phyloP scores from a whole-genome alignment of 2,797 vertebrate genomes.

The Notolabrus celidotus region DNA sequence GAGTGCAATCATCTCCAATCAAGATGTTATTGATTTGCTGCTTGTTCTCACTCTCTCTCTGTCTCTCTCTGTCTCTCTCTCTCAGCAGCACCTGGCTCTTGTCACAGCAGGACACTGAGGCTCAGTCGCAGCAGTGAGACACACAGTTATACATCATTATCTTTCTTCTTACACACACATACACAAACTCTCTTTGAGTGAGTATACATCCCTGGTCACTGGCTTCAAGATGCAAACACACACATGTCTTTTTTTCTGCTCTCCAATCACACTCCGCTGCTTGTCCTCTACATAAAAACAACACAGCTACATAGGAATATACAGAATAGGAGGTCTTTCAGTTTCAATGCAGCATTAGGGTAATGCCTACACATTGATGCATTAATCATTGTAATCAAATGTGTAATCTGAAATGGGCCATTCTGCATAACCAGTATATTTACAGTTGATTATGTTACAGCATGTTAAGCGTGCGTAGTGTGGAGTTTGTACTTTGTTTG shows the following conservation, averaged over 20 bases:
- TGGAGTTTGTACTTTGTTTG: too few relatives aligned
- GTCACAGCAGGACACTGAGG: slow-evolving; percentile 81
- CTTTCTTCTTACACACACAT: slow-evolving; percentile 53
- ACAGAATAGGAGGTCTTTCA: too few relatives aligned
- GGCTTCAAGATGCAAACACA: slow-evolving; percentile 45
- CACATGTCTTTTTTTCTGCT: slow-evolving; percentile 52
- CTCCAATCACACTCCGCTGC: slow-evolving; percentile 30
- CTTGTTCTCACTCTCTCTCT: slow-evolving; percentile 49
- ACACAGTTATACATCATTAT: slow-evolving; percentile 84
- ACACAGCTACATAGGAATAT: too few relatives aligned
- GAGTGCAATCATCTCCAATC: slow-evolving; percentile 79
- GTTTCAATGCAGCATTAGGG: too few relatives aligned
- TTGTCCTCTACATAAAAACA: slow-evolving; percentile 18
- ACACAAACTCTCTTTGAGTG: neutral
- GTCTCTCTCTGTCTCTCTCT: slow-evolving; percentile 52
- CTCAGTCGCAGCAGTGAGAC: slow-evolving; percentile 73
- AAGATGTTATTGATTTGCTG: slow-evolving; percentile 78
- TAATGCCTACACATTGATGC: too few relatives aligned
- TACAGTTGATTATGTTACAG: too few relatives aligned
- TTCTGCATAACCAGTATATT: too few relatives aligned
- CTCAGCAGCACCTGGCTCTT: slow-evolving; percentile 85
- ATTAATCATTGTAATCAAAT: too few relatives aligned
- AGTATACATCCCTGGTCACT: slow-evolving; percentile 33
- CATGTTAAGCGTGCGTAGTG: too few relatives aligned
- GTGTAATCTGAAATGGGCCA: too few relatives aligned